Conservation (phyloP, 2,113 vertebrate species). For the Cyanistes caeruleus region DNA sequence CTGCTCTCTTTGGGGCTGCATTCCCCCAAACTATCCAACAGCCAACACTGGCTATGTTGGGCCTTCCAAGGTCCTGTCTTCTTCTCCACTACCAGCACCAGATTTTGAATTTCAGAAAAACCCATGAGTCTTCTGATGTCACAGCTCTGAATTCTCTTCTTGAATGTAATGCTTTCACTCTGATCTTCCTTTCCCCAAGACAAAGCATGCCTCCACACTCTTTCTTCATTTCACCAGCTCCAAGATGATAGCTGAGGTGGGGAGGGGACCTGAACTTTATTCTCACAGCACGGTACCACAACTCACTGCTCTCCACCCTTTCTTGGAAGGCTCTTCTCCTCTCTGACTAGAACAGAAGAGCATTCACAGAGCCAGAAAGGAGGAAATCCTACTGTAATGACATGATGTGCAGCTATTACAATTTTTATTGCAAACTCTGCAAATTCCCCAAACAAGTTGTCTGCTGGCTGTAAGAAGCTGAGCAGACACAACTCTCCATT, state of each 20-base stretch:
- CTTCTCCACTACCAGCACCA: neutral
- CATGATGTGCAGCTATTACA: too few species aligned
- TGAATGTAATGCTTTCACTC: neutral
- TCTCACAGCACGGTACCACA: neutral
- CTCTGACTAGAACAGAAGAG: neutral
- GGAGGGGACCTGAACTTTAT: neutral
- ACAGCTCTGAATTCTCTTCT: neutral
- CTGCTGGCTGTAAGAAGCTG: neutral
- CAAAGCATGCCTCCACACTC: neutral
- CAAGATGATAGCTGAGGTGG: neutral
- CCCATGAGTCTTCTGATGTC: rapidly evolving
- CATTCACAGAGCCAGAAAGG: neutral
- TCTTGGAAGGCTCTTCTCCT: neutral
- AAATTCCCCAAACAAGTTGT: neutral
- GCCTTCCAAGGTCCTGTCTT: neutral
- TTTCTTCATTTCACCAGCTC: neutral
- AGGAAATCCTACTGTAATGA: neutral
- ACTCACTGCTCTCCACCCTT: neutral
- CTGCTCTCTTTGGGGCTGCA: neutral
- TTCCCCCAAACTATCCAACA: neutral
- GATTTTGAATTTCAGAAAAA: neutral
- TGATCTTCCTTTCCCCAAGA: neutral
- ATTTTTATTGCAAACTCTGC: neutral
- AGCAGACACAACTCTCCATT: neutral
- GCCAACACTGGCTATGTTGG: neutral